Evolutionary conservation across 2,113 vertebrate genomes (phyloP).

Genomic region (Xiphophorus couchianus): DNA sequence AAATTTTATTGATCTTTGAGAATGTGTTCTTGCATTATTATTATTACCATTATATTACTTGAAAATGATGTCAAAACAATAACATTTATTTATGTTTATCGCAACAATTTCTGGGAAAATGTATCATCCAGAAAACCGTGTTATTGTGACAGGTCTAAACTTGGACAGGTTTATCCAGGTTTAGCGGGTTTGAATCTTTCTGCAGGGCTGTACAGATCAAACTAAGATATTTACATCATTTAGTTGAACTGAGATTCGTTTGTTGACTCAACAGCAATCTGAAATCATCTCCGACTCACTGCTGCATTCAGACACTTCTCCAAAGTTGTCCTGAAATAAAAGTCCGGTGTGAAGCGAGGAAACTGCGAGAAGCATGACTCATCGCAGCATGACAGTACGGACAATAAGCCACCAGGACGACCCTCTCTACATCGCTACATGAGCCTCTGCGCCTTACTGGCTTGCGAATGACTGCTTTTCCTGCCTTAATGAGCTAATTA

Average conservation of each 20-base stretch:
- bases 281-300: slow-evolving; percentile 13
- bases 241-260: not conserved
- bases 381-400: not conserved
- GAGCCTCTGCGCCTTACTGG: slow-evolving; percentile 13
- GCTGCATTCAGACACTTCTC: slow-evolving; percentile 31
- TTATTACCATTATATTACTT: too few species aligned
- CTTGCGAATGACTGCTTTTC: slow-evolving; percentile 22
- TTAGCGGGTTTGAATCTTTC: too few species aligned
- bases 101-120: too few species aligned
- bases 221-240: not conserved
- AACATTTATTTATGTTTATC: too few species aligned
- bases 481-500: slow-evolving; percentile 54
- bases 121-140: too few species aligned
- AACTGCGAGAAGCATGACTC: slow-evolving; percentile 30
- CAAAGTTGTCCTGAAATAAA: slow-evolving; percentile 39
- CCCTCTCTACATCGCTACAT: slow-evolving; percentile 16
- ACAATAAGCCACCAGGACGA: slow-evolving; percentile 23
- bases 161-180: too few species aligned
- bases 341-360: slow-evolving; percentile 24
- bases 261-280: too few species aligned
- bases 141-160: too few species aligned
- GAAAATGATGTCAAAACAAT: too few species aligned
- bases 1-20: too few species aligned
- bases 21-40: too few species aligned
- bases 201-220: too few species aligned